Evolutionary conservation across 2,888 invertebrate species (phyloP), one percentile per base, ranked within the genome.

Genomic region (Volucella inanis): DNA sequence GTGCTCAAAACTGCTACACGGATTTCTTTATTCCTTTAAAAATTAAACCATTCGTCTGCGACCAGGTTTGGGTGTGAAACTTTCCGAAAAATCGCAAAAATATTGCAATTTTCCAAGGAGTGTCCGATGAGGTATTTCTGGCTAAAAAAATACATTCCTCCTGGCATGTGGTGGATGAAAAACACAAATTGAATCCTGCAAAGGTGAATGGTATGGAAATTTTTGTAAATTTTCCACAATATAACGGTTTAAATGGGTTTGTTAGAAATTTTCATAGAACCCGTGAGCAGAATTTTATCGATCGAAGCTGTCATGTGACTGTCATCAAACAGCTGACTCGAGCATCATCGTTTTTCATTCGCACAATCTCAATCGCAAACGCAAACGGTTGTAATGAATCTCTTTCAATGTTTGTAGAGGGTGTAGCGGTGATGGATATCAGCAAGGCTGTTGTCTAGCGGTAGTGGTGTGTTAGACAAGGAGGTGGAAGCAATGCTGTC

Each of bases 221-320:
- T 65, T 9, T 8, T 45, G 14, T 3, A 54, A 9, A 72, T 87
- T 78, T 76, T 74, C 8, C 10, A 50, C 18, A n/a, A 52, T 57
- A 72, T 81, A 31, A n/a, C 49, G 45, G 12, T 43, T 12, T 50
- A 64, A 61, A 59, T 57, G 38, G 14, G 76, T 84, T 88, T 90
- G 64, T 84, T 70, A 65, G 65, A 55, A 76, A 50, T 43, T 45
- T 84, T 84, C 87, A 81, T 62, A 84, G 87, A 90, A 88, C 90
- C 88, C 91, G 90, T 92, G 91, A 90, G 91, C 89, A 89, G 89
- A 89, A 89, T 90, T 89, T 88, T 90, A 91, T 91, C 89, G 91
- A 90, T 90, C 88, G 89, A 90, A 89, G 87, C 90, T 90, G 91
- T 92, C 92, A 92, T 92, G 92, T 92, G 92, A 92, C 91, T 91